Evolutionary conservation across 2,888 invertebrate species (phyloP), one percentile per base, ranked within the genome.

Genomic region (Chrysolina haemoptera): DNA sequence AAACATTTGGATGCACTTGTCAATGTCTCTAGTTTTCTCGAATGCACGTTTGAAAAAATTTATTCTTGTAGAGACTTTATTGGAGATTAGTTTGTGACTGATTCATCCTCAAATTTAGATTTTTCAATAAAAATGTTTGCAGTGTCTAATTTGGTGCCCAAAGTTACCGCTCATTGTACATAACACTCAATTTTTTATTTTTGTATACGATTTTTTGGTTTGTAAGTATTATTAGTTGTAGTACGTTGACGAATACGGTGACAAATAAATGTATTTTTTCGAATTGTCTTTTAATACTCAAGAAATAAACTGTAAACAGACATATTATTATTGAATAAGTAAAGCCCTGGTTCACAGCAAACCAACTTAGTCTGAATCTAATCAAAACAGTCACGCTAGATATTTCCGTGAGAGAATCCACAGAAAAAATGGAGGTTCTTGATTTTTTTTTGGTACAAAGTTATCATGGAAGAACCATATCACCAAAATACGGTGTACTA

Each of bases 181-280:
- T 79, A 80, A 71, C 64, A 0, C 18, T 20, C 6, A 2, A 53
- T 12, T 20, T 59, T 59, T 59, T 64, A 75, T 75, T 70, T 78
- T 70, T 71, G 22, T 68, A 35, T 68, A 62, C 68, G 48, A 62
- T 16, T 69, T 75, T 67, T 67, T 63, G 53, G 43, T 62, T 71
- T 68, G 16, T 73, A 67, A 73, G 66, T 75, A 75, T 71, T 76
- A 72, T 65, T 76, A 73, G 71, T 72, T 73, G 35, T 72, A 71
- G 55, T 71, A 65, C 68, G n/a, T 73, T 75, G 76, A 79, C 75
- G 78, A 79, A 80, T 78, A 79, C 79, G 82, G 82, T 82, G 82
- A 82, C 82, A 82, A 81, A 82, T 80, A 79, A 76, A 77, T 53
- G 43, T 68, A 77, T 77, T 75, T 77, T 68, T 68, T 41, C 10